A percentile compares a stretch with the other conserved stretches of the same genome.
phyloP scores from a whole-genome alignment of 2,888 invertebrate genomes.

The Lasiommata megera region DNA sequence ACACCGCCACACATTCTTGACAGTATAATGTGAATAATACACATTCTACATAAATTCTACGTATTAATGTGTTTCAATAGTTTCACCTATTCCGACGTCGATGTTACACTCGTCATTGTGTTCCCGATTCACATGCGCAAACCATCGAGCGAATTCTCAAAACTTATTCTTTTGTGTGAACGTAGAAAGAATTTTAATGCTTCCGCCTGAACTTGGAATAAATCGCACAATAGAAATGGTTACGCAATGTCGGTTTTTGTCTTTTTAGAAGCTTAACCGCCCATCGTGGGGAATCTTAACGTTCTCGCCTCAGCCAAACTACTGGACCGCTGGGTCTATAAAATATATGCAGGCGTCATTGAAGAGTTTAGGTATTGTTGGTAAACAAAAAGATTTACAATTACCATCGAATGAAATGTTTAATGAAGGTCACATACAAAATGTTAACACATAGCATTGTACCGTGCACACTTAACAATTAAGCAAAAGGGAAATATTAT shows the following conservation, averaged over 20 bases:
- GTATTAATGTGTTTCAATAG: slow-evolving; percentile 3
- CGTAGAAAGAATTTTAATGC: slow-evolving; percentile 76
- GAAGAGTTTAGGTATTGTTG: background rate
- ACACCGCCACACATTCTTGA: background rate
- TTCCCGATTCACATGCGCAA: slow-evolving; percentile 65
- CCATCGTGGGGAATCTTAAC: background rate
- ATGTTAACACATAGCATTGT: too few species aligned
- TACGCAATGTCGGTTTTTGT: slow-evolving; percentile 57
- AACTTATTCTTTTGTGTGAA: slow-evolving; percentile 78
- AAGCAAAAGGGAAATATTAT: too few species aligned
- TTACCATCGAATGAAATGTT: too few species aligned
- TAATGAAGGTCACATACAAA: too few species aligned
- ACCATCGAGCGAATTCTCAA: slow-evolving; percentile 67
- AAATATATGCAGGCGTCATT: background rate
- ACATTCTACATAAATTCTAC: slow-evolving; percentile 3
- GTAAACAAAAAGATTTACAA: too few species aligned
- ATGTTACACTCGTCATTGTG: slow-evolving; percentile 52
- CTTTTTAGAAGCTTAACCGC: background rate
- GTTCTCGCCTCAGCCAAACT: background rate
- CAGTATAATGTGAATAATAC: background rate
- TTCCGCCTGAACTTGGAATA: slow-evolving; percentile 71
- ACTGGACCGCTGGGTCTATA: background rate
- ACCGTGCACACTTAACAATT: too few species aligned
- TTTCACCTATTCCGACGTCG: slow-evolving; percentile 40
- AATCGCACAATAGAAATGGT: slow-evolving; percentile 62